Base-by-base conservation (phyloP, 2,888 invertebrate species). In the Torymus tubicola region DNA sequence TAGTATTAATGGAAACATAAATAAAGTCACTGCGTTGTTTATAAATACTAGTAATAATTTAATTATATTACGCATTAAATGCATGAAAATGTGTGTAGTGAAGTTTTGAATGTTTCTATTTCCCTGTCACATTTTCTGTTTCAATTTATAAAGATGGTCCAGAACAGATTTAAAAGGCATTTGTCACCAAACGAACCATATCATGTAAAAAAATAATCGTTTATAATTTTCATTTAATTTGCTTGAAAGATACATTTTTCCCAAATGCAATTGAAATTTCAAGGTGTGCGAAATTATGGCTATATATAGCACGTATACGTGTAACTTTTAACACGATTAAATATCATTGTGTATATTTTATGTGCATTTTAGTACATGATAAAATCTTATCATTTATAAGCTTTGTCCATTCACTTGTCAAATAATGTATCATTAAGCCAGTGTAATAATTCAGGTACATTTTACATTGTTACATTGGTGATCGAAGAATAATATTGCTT, bases 111-210 rank as follows among this genome's bases (percentile, higher is more conserved):
- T 42, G 42, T 42, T 42, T 8, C 5, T 42, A 42, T 70, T 60
- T 63, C 31, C 31, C 21, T 58, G 24, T 21, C 24, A 52, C n/a
- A 13, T 74, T 58, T 63, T 42, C n/a, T 14, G 3, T 11, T 61
- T 60, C 5, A 60, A 60, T 68, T 75, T 69, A 69, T 63, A 76
- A 57, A 68, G 58, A 69, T 69, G 50, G 53, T 63, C 69, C 69
- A 18, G 69, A 69, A 55, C 60, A 69, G 52, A 63, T 76, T 76
- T 42, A 14, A 76, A 76, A 76, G 76, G 76, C 76, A 76, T 76
- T 76, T 14, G 16, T 69, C 31, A n/a, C 63, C 18, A 61, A 65
- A 61, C 52, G 42, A 76, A 76, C 31, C 42, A 57, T 63, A 76
- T 69, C 63, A 76, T 63, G 76, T 76, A 76, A 76, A 76, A 76